Base-by-base conservation (phyloP, 2,797 vertebrate genomes). In the Phrynocephalus guinanensis region DNA sequence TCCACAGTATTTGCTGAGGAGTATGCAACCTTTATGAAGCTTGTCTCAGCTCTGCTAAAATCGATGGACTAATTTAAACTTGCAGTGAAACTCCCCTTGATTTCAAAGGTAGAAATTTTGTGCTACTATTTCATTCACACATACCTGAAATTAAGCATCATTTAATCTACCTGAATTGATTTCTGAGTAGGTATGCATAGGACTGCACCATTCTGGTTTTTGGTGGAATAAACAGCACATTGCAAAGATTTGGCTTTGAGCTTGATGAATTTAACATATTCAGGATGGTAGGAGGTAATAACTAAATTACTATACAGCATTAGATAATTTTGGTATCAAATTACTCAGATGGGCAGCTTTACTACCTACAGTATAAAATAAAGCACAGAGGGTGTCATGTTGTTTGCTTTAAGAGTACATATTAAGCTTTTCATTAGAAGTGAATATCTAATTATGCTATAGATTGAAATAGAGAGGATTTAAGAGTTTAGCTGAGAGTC, bases 401-500 rank as follows among this genome's bases (percentile, higher is more conserved):
- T 82, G 75, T 75, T 33, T 89, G 38, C 5, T 50, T 56, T 1
- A 8, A 75, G 86, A 83, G 24, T 11, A 44, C 1, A 48, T 16
- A 68, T 28, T 18, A 15, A 75, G 48, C 67, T 86, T 86, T 87
- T 15, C n/a, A 0, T 91, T 84, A 79, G 56, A 52, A 8, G 28
- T 89, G 15, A 52, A 78, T 48, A 2, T 87, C 30, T 30, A 82
- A 15, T 85, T 86, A 67, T 67, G 86, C 50, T 48, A 81, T 82
- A 28, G 10, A 79, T 18, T 0, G 0, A 22, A 67, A 63, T 2
- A 28, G 68, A 66, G 24, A 15, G 75, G 63, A 70, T 73, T 66
- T 90, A 66, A 83, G 84, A 85, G 10, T 70, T 84, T 85, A 87
- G 33, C 44, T 82, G 63, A 82, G 79, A 78, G 44, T 26, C 20